Evolutionary conservation across 2,888 invertebrate genomes (phyloP).

Genomic region (Agrotis puta): DNA sequence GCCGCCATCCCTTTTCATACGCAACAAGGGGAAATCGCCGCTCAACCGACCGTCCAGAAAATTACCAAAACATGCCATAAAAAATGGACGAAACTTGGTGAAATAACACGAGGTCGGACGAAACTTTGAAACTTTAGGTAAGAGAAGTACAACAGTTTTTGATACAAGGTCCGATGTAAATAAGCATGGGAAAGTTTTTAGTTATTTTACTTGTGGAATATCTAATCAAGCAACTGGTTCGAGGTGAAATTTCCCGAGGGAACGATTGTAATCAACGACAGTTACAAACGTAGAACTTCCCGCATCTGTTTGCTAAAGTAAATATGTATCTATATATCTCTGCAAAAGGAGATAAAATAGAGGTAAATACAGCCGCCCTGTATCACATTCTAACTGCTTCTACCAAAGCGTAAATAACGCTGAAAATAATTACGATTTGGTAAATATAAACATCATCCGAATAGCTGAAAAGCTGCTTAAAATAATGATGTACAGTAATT

Average conservation of each 20-base stretch:
- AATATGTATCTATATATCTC: neutral
- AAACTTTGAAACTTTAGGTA: slow-evolving; percentile 45
- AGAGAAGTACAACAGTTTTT: slow-evolving; percentile 45
- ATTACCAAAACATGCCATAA: slow-evolving; percentile 54
- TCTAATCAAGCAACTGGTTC: slow-evolving; percentile 52
- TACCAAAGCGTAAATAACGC: neutral
- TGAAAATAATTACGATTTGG: neutral
- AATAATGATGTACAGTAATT: neutral
- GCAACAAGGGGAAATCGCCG: slow-evolving; percentile 35
- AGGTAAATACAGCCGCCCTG: neutral
- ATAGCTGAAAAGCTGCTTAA: slow-evolving; percentile 2
- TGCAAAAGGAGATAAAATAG: neutral
- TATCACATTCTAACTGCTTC: neutral
- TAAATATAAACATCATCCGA: neutral
- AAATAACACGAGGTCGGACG: slow-evolving; percentile 29
- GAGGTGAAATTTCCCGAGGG: slow-evolving; percentile 59
- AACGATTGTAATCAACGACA: slow-evolving; percentile 58
- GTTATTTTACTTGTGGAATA: slow-evolving; percentile 52
- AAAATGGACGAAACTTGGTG: slow-evolving; percentile 39
- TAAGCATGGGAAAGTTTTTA: slow-evolving; percentile 38
- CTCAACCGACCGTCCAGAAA: slow-evolving; percentile 54
- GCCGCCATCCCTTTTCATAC: slow-evolving; percentile 26
- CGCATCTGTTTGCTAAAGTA: slow-evolving; percentile 43
- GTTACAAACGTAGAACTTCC: slow-evolving; percentile 44
- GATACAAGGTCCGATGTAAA: slow-evolving; percentile 41